phyloP scores from a whole-genome alignment of 1,140 invertebrate species.

The Oreohelix idahoensis region DNA sequence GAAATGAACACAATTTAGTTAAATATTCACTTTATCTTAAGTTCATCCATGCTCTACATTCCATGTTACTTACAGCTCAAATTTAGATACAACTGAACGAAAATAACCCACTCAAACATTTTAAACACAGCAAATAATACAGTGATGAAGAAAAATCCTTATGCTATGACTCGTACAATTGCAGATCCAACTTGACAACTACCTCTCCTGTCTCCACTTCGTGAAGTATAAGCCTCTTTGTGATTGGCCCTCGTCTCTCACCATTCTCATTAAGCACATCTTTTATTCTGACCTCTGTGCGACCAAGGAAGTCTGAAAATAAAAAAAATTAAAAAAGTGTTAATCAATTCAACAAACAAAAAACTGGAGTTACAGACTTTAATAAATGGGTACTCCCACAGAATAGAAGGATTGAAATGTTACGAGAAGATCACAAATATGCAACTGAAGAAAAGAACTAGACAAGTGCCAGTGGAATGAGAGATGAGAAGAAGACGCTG shows the following conservation, averaged over 20 bases:
- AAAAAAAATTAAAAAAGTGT: no score
- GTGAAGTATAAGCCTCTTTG: conserved; percentile 80
- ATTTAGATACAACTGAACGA: neutral
- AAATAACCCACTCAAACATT: neutral
- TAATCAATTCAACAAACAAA: no score
- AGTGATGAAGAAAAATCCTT: neutral
- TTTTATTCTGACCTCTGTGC: conserved; percentile 82
- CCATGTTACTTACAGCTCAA: no score
- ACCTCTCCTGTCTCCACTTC: conserved; percentile 84
- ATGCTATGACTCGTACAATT: conserved; percentile 76
- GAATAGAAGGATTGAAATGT: no score
- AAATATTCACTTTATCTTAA: neutral
- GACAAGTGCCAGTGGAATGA: no score
- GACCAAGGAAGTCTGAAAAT: conserved; percentile 82
- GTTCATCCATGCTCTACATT: no score
- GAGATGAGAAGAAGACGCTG: no score
- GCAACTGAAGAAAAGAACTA: no score
- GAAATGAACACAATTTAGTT: neutral
- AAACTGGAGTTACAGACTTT: no score
- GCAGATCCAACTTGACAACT: conserved; percentile 82
- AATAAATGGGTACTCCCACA: no score
- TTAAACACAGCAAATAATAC: neutral
- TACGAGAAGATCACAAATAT: no score
- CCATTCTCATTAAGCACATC: conserved; percentile 80
- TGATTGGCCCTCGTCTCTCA: conserved; percentile 79